Evolutionary conservation across 2,113 vertebrate genomes (phyloP), one percentile per base, ranked within the genome.

Genomic region (Phylloscopus trochiloides): DNA sequence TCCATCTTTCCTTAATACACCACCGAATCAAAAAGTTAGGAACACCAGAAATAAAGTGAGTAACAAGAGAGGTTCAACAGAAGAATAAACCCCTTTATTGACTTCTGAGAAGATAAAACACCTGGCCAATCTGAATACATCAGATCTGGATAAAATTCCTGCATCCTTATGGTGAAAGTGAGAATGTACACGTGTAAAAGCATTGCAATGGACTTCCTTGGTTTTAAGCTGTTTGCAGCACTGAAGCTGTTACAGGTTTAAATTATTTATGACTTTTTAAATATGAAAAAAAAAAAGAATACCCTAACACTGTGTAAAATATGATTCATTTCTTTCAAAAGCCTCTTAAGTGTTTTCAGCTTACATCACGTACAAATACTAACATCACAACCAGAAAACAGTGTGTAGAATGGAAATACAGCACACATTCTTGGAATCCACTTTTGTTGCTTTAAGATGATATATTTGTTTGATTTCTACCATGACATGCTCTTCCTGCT

Each of bases 391-490:
- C 20, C 78, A 88, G 75, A 52, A 90, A 82, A 51, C 8, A 55
- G 65, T 1, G 3, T 61, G 63, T 36, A 62, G 58, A 76, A 55
- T 74, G 34, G 66, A 92, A 96, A 79, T 63, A 51, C 10, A 92
- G 66, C 42, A 90, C 15, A 9, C 17, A 71, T 19, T 43, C 48
- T 85, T 88, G 71, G 88, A 94, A 79, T 83, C 42, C 73, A 58
- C 34, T 94, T 90, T 14, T 66, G 48, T 71, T 90, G 19, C 47
- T 2, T 76, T 90, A 90, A 86, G 42, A 82, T 90, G 58, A 96
- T 90, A 40, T 79, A 87, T 95, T 94, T 92, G 61, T 61, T 92
- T 96, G 91, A 94, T 97, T 95, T 93, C 62, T 58, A 73, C 59
- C 38, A 83, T 31, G 88, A 88, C 92, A 94, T 34, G 31, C 17